phyloP scores from a whole-genome alignment of 53 echinoderm and acorn worm species.

The Mesocentrotus franciscanus region DNA sequence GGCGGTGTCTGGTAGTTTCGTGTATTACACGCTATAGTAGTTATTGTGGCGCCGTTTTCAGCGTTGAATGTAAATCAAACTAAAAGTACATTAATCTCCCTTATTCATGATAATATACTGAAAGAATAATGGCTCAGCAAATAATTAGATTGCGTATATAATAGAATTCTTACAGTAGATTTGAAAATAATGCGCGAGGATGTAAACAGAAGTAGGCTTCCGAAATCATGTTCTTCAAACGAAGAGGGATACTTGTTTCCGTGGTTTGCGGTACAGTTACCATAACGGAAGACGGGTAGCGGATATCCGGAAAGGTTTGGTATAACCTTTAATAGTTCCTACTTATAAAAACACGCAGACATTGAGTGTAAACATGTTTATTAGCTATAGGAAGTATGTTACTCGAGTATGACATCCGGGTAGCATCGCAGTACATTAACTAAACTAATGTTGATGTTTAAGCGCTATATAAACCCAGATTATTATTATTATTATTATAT shows the following conservation, averaged over 20 bases:
- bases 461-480: too few relatives aligned
- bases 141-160: background rate
- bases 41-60: too few relatives aligned
- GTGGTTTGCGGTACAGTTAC: background rate
- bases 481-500: too few relatives aligned
- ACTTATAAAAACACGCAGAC: background rate
- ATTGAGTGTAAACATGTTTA: background rate
- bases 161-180: background rate
- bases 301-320: background rate
- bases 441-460: background rate
- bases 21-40: background rate
- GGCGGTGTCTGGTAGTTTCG: background rate
- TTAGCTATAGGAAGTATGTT: background rate
- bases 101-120: too few relatives aligned
- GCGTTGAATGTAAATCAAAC: too few relatives aligned
- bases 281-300: background rate
- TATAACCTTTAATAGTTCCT: background rate
- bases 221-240: background rate
- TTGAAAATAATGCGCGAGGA: background rate
- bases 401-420: background rate
- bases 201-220: background rate
- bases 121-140: background rate
- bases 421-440: background rate
- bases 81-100: background rate
- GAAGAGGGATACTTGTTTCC: background rate